Conservation (phyloP, 2,113 vertebrate genomes). For the Cephalopterus ornatus region DNA sequence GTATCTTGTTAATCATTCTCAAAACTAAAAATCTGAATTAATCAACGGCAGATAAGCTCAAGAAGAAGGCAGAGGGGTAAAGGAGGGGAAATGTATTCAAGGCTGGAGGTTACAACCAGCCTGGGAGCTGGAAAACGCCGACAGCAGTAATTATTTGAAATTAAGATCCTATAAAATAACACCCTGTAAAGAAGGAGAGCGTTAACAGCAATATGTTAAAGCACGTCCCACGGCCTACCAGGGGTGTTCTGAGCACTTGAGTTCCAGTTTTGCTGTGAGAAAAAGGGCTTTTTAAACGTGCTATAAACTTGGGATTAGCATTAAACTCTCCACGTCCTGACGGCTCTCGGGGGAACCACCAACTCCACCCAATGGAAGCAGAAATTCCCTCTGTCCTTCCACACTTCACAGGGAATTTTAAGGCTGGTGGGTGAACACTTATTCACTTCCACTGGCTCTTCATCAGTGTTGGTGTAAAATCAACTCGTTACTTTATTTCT, state of each 20-base stretch:
- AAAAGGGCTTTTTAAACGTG: not conserved
- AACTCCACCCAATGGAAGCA: not conserved
- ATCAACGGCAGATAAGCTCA: not conserved
- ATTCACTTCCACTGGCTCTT: not conserved
- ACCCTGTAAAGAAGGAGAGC: not conserved
- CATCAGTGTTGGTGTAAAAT: not conserved
- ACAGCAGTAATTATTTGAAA: not conserved
- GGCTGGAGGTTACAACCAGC: slow-evolving; percentile 4
- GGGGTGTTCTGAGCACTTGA: not conserved
- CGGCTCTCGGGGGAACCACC: not conserved
- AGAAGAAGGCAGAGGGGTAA: not conserved
- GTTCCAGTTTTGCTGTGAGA: not conserved
- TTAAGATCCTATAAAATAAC: not conserved
- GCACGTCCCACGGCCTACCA: not conserved
- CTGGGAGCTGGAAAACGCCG: not conserved
- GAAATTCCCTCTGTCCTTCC: not conserved
- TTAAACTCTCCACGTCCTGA: not conserved
- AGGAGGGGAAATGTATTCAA: not conserved
- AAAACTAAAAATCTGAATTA: not conserved
- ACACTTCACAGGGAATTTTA: not conserved
- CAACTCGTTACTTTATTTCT: not conserved
- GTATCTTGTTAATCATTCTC: not conserved
- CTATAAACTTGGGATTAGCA: not conserved
- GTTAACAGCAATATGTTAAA: not conserved
- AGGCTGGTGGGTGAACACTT: not conserved